Conservation (phyloP, 2,888 invertebrate genomes). For the Disparrhopalites patrizii region DNA sequence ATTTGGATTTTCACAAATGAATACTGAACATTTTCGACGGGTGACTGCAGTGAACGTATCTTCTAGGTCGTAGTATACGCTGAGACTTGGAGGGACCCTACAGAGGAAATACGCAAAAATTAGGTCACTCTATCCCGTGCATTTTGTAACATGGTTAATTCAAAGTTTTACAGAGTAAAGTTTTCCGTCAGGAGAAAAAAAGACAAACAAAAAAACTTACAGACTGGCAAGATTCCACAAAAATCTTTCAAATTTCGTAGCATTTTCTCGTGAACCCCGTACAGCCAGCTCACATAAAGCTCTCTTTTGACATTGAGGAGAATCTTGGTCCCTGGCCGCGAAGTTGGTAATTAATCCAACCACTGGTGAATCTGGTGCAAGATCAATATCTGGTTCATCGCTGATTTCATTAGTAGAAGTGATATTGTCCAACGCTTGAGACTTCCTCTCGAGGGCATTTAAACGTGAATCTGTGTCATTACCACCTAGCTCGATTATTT, state of each 20-base stretch:
- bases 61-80: slow-evolving; percentile 43
- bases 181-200: no score
- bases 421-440: not conserved
- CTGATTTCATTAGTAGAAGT: not conserved
- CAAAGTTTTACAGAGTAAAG: not conserved
- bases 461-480: not conserved
- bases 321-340: slow-evolving; percentile 40
- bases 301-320: slow-evolving; percentile 43
- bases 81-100: slow-evolving; percentile 28
- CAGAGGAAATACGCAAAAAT: no score
- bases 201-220: slow-evolving; percentile 33
- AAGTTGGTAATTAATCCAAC: slow-evolving; percentile 45
- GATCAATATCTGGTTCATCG: slow-evolving; percentile 31
- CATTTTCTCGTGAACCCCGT: slow-evolving; percentile 33
- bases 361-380: slow-evolving; percentile 43
- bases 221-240: slow-evolving; percentile 45
- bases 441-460: not conserved
- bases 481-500: slow-evolving; percentile 2
- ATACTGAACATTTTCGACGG: slow-evolving; percentile 31
- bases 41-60: slow-evolving; percentile 42
- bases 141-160: not conserved
- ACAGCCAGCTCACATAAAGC: slow-evolving; percentile 46
- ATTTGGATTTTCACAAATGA: slow-evolving; percentile 39
- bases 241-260: slow-evolving; percentile 45
- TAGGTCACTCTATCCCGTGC: no score